Evolutionary conservation across 2,113 vertebrate species (phyloP).

Genomic region (Tiliqua scincoides): DNA sequence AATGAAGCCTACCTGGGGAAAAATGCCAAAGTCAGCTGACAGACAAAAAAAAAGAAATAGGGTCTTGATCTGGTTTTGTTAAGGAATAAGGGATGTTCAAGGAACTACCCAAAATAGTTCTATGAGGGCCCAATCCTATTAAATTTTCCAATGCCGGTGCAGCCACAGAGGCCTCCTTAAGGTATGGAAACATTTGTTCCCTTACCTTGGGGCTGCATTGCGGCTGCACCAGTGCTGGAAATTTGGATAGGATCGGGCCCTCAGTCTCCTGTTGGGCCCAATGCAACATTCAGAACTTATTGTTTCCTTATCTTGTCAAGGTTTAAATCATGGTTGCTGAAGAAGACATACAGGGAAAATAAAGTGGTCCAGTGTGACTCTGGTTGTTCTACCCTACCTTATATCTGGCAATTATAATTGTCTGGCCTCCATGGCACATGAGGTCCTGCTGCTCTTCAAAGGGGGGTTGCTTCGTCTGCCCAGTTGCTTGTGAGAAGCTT

Average conservation of each 20-base stretch:
- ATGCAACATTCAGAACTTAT: not conserved
- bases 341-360: not conserved
- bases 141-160: no score
- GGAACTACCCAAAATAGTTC: not conserved
- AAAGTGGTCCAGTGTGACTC: not conserved
- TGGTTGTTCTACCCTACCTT: not conserved
- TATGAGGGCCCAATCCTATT: no score
- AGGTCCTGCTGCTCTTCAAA: no score
- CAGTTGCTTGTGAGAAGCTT: no score
- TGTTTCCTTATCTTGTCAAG: not conserved
- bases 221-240: no score
- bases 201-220: no score
- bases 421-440: not conserved
- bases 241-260: no score
- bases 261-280: not conserved
- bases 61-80: not conserved
- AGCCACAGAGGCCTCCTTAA: no score
- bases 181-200: no score
- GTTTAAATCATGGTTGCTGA: not conserved
- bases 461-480: no score
- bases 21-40: not conserved
- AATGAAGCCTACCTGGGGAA: not conserved
- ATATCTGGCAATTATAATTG: not conserved
- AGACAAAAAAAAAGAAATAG: no score
- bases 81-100: not conserved